These are phyloP conservation scores for Apamea crenata DNA, from an alignment of 2,888 invertebrate genomes.

Conservation along the genomic window DNA sequence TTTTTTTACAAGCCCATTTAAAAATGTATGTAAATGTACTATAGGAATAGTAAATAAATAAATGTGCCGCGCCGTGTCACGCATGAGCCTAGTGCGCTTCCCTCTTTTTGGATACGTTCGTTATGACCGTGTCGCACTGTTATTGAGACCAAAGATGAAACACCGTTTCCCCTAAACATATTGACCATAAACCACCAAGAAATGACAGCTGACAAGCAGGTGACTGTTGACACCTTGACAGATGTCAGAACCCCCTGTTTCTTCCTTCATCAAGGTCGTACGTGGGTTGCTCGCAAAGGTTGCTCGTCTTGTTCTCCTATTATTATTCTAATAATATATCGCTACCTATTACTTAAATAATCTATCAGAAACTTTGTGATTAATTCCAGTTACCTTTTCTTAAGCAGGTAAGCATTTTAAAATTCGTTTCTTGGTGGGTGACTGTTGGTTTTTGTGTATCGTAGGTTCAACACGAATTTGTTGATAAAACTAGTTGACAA, in stretches of 20 bases:
- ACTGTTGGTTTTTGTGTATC: conserved; percentile 12
- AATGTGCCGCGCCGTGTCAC: neutral
- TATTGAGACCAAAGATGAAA: neutral
- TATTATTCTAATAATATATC: conserved; percentile 27
- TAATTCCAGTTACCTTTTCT: conserved; percentile 3
- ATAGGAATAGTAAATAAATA: no score
- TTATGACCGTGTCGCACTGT: neutral
- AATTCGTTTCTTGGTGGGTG: conserved; percentile 7
- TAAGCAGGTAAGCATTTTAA: conserved; percentile 28
- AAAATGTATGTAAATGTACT: no score
- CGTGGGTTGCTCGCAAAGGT: conserved; percentile 43
- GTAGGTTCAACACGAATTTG: conserved; percentile 7
- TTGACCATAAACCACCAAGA: neutral
- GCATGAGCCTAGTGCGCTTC: neutral
- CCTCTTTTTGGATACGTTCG: neutral
- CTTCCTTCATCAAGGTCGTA: conserved; percentile 57
- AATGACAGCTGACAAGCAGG: conserved; percentile 10
- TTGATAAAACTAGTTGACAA: conserved; percentile 29
- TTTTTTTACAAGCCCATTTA: no score
- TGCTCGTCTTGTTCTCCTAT: conserved; percentile 12
- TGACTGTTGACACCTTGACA: neutral
- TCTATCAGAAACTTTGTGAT: conserved; percentile 1
- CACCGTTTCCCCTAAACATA: neutral
- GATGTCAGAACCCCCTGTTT: neutral
- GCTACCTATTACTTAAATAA: conserved; percentile 29